phyloP scores from a whole-genome alignment of 2,888 invertebrate species.

The Melanostoma mellinum region DNA sequence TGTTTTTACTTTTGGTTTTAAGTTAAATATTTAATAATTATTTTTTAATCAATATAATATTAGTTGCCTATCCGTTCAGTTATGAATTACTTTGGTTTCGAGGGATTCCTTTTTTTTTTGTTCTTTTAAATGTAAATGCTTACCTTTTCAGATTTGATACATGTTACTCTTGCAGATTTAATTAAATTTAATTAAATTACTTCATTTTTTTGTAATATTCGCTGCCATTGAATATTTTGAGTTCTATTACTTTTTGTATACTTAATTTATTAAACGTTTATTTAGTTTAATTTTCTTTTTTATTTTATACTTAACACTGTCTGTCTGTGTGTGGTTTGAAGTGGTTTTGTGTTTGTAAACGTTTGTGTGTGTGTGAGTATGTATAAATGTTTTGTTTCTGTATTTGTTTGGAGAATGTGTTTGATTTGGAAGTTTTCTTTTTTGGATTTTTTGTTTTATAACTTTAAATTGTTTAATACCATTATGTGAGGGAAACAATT shows the following conservation, averaged over 20 bases:
- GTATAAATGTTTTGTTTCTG: conserved; percentile 74
- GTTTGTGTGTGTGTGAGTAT: conserved; percentile 70
- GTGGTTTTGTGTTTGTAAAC: conserved; percentile 56
- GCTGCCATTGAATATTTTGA: conserved; percentile 65
- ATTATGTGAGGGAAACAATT: conserved; percentile 56
- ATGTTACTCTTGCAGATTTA: conserved; percentile 34
- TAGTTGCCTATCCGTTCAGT: conserved; percentile 63
- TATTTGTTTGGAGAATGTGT: conserved; percentile 67
- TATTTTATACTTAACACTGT: conserved; percentile 41
- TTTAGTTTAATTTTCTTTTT: conserved; percentile 72
- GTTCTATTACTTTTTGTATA: conserved; percentile 57
- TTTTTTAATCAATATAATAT: conserved; percentile 69
- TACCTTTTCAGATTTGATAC: conserved; percentile 27
- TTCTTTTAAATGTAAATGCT: conserved; percentile 47
- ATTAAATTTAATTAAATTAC: conserved; percentile 31
- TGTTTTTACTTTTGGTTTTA: conserved; percentile 58
- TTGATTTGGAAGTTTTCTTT: conserved; percentile 38
- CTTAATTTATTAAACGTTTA: conserved; percentile 67
- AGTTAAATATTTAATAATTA: conserved; percentile 75
- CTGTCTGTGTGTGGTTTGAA: conserved; percentile 34
- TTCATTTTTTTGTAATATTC: conserved; percentile 49
- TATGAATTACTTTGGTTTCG: conserved; percentile 60
- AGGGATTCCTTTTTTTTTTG: conserved; percentile 65
- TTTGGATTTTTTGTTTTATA: conserved; percentile 4
- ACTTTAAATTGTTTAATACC: conserved; percentile 47